Conservation (phyloP, 2,797 vertebrate species). For the Oreochromis grahami region DNA sequence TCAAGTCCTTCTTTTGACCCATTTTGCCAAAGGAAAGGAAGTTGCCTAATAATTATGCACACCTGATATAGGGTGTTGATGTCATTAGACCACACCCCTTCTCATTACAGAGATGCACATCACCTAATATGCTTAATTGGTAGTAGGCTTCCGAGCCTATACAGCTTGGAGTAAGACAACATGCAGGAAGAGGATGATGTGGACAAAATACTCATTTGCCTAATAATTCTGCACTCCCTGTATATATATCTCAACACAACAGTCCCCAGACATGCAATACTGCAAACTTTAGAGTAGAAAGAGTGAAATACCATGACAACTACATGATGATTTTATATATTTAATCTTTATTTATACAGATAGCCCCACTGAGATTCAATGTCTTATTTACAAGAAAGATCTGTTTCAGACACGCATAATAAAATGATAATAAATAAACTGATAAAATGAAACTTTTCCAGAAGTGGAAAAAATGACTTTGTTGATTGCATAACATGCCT, state of each 20-base stretch:
- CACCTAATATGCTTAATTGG: no score
- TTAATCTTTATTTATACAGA: not conserved
- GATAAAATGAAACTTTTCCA: not conserved
- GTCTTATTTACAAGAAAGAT: not conserved
- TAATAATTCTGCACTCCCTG: no score
- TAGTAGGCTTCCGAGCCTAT: no score
- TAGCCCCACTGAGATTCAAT: not conserved
- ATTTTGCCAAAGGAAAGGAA: no score
- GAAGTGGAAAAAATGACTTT: not conserved
- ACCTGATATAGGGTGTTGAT: no score
- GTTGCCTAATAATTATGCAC: no score
- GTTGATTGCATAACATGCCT: not conserved
- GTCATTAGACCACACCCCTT: no score
- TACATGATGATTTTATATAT: not conserved
- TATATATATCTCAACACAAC: not conserved
- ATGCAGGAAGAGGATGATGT: no score
- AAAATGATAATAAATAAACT: not conserved
- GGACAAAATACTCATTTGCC: no score
- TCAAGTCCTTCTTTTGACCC: no score
- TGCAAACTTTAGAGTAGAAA: not conserved
- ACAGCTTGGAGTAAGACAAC: no score
- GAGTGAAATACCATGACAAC: accelerated
- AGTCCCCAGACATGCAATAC: not conserved
- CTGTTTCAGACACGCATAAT: not conserved
- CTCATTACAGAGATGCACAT: no score